Conservation (phyloP, 2,113 vertebrate genomes). For the Myocastor coypus region DNA sequence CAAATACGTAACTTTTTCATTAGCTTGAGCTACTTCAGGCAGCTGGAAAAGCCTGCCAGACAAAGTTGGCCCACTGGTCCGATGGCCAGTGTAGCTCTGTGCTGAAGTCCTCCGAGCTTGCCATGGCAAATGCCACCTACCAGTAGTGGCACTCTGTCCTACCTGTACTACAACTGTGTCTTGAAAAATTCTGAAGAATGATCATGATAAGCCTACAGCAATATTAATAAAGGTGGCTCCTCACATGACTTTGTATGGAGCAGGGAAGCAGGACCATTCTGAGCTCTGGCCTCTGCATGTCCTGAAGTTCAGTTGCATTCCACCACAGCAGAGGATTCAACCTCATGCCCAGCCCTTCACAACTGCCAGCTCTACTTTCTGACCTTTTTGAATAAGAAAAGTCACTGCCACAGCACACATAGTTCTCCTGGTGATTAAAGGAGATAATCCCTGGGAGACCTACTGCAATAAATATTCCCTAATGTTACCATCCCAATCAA, state of each 20-base stretch:
- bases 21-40: constrained; percentile 70
- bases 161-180: constrained; percentile 7
- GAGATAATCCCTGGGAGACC: background rate
- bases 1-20: constrained; percentile 73
- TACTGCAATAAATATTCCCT: background rate
- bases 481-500: background rate
- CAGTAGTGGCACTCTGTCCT: background rate
- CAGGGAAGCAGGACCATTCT: background rate
- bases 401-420: background rate
- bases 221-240: constrained; percentile 17
- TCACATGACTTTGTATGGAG: constrained; percentile 52
- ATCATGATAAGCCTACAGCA: constrained; percentile 33
- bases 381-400: background rate
- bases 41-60: background rate
- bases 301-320: background rate
- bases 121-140: background rate
- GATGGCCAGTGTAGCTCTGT: constrained; percentile 25
- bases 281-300: background rate
- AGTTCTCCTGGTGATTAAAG: background rate
- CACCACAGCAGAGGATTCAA: background rate
- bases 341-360: background rate
- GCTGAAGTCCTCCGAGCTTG: rapidly evolving
- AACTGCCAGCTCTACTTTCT: background rate
- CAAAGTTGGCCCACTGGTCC: constrained; percentile 34
- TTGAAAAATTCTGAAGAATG: constrained; percentile 55